phyloP scores from a whole-genome alignment of 2,113 vertebrate species.

The Amphiprion percula region DNA sequence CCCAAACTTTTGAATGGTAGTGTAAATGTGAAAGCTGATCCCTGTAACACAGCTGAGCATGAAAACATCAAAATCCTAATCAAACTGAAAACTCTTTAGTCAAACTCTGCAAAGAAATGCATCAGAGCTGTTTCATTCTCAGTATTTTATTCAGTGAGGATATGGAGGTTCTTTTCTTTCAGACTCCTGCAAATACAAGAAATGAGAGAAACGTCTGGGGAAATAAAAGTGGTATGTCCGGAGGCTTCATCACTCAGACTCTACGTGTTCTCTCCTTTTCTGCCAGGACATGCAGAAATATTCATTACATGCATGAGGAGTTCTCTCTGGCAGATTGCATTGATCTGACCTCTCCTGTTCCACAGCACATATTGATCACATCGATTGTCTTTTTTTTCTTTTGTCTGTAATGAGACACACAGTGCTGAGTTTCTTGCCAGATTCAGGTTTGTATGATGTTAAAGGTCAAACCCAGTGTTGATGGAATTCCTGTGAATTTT shows the following conservation, averaged over 20 bases:
- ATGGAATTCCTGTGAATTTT: constrained; percentile 19
- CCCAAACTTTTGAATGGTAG: too few species aligned
- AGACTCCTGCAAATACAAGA: constrained; percentile 11
- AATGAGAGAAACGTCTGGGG: constrained; percentile 27
- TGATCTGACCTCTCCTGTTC: constrained; percentile 62
- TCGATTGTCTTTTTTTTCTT: constrained; percentile 26
- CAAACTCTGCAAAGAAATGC: not conserved
- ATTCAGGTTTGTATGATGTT: constrained; percentile 21
- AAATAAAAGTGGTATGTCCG: constrained; percentile 43
- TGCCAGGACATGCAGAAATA: constrained; percentile 67
- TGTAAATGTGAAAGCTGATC: too few species aligned
- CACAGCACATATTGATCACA: constrained; percentile 60
- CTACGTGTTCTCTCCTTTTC: constrained; percentile 32
- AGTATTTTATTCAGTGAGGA: not conserved
- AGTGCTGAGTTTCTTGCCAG: constrained; percentile 46
- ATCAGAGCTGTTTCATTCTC: constrained; percentile 2
- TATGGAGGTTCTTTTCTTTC: constrained; percentile 14
- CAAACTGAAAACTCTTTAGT: too few species aligned
- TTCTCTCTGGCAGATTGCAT: constrained; percentile 63
- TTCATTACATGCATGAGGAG: constrained; percentile 75
- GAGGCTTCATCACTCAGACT: constrained; percentile 23
- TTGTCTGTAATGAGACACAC: constrained; percentile 45
- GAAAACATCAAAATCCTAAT: too few species aligned
- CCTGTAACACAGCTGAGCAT: too few species aligned
- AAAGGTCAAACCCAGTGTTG: constrained; percentile 54